Percentiles rank a stretch among this genome's conserved stretches.
These are phyloP conservation scores for Drosophila yakuba DNA, from an alignment of 1,140 invertebrate genomes.

Conservation along the genomic window DNA sequence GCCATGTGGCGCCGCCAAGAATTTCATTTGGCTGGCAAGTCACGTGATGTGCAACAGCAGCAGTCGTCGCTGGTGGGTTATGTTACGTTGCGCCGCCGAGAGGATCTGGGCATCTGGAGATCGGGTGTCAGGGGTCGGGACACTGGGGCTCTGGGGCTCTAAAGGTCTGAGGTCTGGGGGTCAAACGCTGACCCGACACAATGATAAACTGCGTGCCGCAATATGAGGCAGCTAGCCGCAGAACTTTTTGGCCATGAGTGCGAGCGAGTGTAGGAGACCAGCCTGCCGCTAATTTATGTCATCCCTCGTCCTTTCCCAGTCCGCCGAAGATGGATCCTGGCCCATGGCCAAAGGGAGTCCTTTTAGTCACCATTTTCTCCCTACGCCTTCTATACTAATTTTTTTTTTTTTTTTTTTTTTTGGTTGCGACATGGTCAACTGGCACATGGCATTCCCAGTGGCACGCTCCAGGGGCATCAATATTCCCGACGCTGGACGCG, in stretches of 20 bases:
- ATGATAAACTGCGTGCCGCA: constrained; percentile 70
- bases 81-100: constrained; percentile 6
- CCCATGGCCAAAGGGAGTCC: constrained; percentile 10
- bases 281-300: constrained; percentile 67
- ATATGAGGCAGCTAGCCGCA: constrained; percentile 54
- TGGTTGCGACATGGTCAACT: constrained; percentile 35
- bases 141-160: too few species aligned
- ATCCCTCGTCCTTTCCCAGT: constrained; percentile 4
- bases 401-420: background rate
- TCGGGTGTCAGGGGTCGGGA: background rate
- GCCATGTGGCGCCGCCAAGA: constrained; percentile 56
- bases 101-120: background rate
- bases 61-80: constrained; percentile 5
- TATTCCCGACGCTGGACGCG: constrained; percentile 68
- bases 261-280: constrained; percentile 15
- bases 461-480: constrained; percentile 69
- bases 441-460: constrained; percentile 70
- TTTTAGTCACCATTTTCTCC: background rate
- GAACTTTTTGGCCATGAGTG: constrained; percentile 51
- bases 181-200: constrained; percentile 53
- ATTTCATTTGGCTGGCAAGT: constrained; percentile 71
- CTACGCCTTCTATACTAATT: background rate
- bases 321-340: constrained; percentile 32
- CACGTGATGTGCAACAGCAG: constrained; percentile 71
- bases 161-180: background rate